Percentiles rank a stretch among this genome's conserved stretches.
These are phyloP conservation scores for Narcine bancroftii DNA, from an alignment of 2,113 vertebrate species.

Conservation along the genomic window DNA sequence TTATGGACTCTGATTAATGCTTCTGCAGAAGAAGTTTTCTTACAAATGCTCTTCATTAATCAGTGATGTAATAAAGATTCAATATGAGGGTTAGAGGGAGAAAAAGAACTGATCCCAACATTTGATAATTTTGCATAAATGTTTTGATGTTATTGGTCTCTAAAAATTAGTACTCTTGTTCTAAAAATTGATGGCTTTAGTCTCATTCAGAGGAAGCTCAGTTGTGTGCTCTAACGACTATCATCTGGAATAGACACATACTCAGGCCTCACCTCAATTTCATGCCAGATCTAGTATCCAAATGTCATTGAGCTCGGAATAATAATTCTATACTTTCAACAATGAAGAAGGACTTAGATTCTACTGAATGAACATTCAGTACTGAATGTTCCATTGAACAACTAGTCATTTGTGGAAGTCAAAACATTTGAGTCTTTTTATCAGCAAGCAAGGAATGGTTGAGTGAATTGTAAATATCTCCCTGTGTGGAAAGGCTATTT, in stretches of 20 bases:
- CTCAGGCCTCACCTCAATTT: neutral
- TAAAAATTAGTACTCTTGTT: neutral
- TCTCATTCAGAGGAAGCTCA: neutral
- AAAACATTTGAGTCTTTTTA: neutral
- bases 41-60: neutral
- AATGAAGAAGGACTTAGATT: neutral
- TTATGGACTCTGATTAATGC: neutral
- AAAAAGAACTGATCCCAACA: neutral
- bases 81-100: neutral
- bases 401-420: neutral
- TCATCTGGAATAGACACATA: neutral
- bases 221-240: neutral
- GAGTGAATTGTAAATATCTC: neutral
- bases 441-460: neutral
- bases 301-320: neutral
- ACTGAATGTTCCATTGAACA: neutral
- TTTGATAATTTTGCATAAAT: neutral
- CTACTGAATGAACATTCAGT: neutral
- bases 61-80: neutral
- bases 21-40: neutral
- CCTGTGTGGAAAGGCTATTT: neutral
- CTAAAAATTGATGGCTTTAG: neutral
- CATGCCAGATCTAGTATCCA: constrained; percentile 5
- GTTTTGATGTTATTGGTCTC: neutral
- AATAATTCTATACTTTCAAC: neutral